Conservation (phyloP, 2,888 invertebrate genomes). For the Diachrysia chrysitis region DNA sequence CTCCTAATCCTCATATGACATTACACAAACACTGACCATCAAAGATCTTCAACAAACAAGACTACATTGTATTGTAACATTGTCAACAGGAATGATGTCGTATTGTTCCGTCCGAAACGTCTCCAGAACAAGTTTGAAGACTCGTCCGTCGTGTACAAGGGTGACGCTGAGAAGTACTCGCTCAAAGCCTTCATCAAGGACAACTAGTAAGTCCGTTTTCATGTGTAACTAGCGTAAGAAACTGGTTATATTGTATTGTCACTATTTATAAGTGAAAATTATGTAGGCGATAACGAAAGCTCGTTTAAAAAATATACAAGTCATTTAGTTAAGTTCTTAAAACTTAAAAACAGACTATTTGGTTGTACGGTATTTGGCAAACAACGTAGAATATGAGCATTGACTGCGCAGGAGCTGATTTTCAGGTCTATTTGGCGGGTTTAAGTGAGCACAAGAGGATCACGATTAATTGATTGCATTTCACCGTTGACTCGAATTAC, state of each 20-base stretch:
- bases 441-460: no score
- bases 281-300: background rate
- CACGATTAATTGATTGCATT: no score
- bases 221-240: background rate
- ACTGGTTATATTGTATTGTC: background rate
- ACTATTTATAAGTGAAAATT: background rate
- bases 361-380: no score
- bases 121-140: constrained; percentile 98
- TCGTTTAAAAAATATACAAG: no score
- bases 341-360: no score
- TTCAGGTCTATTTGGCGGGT: no score
- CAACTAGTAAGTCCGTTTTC: constrained; percentile 92
- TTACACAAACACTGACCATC: background rate
- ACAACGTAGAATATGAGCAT: no score
- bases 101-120: constrained; percentile 96
- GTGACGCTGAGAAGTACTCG: constrained; percentile 91
- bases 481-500: no score
- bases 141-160: constrained; percentile 92
- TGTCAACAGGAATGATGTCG: constrained; percentile 92
- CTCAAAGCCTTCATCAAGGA: constrained; percentile 95
- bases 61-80: constrained; percentile 15
- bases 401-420: no score
- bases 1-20: no score
- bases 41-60: background rate
- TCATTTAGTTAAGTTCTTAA: no score